Evolutionary conservation across 2,113 vertebrate genomes (phyloP).

Genomic region (Phylloscopus trochilus): DNA sequence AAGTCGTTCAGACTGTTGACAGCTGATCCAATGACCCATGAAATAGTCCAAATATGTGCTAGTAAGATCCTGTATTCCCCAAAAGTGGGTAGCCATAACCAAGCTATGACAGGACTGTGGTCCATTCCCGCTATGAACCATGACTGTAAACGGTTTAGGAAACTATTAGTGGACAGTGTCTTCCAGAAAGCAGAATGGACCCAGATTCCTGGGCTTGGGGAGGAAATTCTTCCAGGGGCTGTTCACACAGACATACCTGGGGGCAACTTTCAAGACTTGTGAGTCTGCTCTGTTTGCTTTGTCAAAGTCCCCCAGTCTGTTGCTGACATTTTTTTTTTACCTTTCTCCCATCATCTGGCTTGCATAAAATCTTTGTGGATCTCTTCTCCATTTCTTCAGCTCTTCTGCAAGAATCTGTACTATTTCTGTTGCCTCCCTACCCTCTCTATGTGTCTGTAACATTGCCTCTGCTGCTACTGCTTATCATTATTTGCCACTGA

Average conservation of each 20-base stretch:
- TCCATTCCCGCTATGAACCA: neutral
- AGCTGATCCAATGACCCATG: neutral
- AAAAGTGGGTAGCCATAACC: neutral
- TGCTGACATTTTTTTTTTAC: neutral
- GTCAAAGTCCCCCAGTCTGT: fast-evolving
- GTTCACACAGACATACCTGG: neutral
- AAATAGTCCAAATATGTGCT: neutral
- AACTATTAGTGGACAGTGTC: neutral
- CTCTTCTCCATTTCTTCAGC: neutral
- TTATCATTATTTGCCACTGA: neutral
- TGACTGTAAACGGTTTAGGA: neutral
- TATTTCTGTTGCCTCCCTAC: neutral
- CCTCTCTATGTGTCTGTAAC: neutral
- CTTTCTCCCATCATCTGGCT: neutral
- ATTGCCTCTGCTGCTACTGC: neutral
- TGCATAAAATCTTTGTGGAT: neutral
- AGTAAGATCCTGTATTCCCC: neutral
- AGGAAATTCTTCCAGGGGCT: neutral
- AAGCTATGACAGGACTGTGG: neutral
- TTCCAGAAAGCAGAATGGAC: neutral
- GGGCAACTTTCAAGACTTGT: neutral
- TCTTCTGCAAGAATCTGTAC: neutral
- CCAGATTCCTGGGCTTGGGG: neutral
- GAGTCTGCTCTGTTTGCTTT: neutral
- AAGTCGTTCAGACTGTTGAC: neutral